Conservation (phyloP, 1,140 invertebrate species). For the Metaphire vulgaris region DNA sequence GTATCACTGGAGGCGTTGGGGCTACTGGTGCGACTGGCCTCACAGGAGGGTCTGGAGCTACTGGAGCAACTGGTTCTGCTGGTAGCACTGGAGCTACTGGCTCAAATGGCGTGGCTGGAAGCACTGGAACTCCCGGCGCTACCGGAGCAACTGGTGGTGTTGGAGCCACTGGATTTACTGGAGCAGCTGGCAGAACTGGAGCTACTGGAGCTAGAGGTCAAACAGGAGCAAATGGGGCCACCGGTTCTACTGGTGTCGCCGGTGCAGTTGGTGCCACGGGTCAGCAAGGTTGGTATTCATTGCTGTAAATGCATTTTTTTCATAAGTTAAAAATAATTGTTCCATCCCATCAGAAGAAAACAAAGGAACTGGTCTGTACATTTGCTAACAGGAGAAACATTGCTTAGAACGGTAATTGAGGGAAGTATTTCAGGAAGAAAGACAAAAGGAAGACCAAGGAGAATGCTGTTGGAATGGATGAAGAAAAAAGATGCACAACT, state of each 20-base stretch:
- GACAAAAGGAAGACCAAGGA: too few species aligned
- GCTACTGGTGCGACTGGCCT: slow-evolving; percentile 2
- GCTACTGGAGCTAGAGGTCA: neutral
- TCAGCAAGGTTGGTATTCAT: slow-evolving; percentile 5
- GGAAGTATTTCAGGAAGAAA: too few species aligned
- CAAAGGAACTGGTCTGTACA: too few species aligned
- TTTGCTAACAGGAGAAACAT: too few species aligned
- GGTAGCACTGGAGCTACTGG: neutral
- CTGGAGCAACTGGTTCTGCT: neutral
- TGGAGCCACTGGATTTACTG: neutral
- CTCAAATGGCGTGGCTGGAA: neutral
- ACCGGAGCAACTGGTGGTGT: neutral
- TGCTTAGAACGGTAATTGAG: too few species aligned
- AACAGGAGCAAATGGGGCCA: neutral
- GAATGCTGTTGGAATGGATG: too few species aligned
- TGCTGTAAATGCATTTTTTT: slow-evolving; percentile 1
- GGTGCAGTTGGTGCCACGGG: slow-evolving; percentile 17
- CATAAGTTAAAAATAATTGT: too few species aligned
- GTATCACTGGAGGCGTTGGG: neutral
- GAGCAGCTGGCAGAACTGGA: neutral
- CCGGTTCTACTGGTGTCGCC: slow-evolving; percentile 1
- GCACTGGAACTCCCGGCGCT: neutral
- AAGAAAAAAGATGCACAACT: too few species aligned
- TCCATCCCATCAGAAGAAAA: too few species aligned
- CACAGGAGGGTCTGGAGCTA: neutral